A percentile compares a stretch with the other conserved stretches of the same genome.
phyloP scores from a whole-genome alignment of 2,797 vertebrate genomes.

The Spinibarbus caldwelli region DNA sequence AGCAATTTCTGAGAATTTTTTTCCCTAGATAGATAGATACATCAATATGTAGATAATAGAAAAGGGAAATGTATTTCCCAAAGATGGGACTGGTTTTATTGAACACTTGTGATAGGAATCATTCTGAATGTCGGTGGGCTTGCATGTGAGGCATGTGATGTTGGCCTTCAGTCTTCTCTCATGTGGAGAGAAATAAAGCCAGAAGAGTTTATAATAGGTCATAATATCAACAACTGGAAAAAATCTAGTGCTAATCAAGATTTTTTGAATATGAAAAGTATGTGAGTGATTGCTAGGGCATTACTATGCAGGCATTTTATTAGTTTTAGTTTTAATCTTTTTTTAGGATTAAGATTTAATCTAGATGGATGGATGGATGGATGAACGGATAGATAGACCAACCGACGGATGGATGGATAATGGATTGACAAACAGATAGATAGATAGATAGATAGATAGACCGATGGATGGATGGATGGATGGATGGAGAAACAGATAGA shows the following conservation, averaged over 20 bases:
- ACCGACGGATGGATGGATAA: background rate
- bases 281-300: background rate
- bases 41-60: too few species aligned
- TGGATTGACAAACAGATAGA: background rate
- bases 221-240: background rate
- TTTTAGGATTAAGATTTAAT: too few species aligned
- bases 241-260: background rate
- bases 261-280: background rate
- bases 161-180: constrained; percentile 18
- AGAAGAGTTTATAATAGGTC: background rate
- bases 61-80: too few species aligned
- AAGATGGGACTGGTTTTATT: constrained; percentile 44
- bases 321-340: too few species aligned
- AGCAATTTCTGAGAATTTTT: too few species aligned
- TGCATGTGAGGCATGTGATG: constrained; percentile 32
- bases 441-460: background rate
- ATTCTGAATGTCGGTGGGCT: constrained; percentile 26
- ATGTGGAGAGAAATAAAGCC: background rate
- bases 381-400: background rate
- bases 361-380: background rate
- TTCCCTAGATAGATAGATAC: too few species aligned
- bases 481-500: too few species aligned
- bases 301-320: too few species aligned
- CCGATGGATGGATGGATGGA: too few species aligned
- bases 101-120: constrained; percentile 35